Percentiles rank a stretch among this genome's conserved stretches.
These are phyloP conservation scores for Phrynosoma platyrhinos DNA, from an alignment of 2,113 vertebrate genomes.

Conservation along the genomic window DNA sequence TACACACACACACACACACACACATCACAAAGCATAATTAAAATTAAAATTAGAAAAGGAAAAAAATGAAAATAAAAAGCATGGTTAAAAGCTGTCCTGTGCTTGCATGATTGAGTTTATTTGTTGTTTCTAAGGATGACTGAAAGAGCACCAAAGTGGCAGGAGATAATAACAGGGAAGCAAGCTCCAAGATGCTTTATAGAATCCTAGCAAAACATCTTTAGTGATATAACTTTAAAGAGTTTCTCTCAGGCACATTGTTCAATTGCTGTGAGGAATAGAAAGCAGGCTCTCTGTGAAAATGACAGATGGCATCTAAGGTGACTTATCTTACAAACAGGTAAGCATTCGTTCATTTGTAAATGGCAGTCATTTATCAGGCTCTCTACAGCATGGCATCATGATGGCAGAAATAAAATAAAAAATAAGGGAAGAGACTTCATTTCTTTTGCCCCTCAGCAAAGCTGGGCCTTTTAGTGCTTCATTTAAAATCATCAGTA, in stretches of 20 bases:
- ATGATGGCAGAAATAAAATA: constrained; percentile 69
- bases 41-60: neutral
- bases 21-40: constrained; percentile 3
- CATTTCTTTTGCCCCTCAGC: constrained; percentile 69
- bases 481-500: constrained; percentile 57
- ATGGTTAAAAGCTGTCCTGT: constrained; percentile 52
- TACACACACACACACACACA: no score
- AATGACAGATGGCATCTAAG: constrained; percentile 82
- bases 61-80: neutral
- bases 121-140: constrained; percentile 52
- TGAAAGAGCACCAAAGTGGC: constrained; percentile 60
- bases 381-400: constrained; percentile 65
- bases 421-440: constrained; percentile 61
- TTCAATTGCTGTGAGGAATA: constrained; percentile 73
- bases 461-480: constrained; percentile 60
- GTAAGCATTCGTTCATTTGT: constrained; percentile 73
- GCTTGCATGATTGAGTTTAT: constrained; percentile 54
- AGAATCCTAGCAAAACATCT: constrained; percentile 74
- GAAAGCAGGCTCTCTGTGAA: constrained; percentile 77
- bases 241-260: constrained; percentile 70
- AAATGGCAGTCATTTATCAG: constrained; percentile 78
- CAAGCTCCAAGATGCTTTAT: constrained; percentile 63
- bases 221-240: constrained; percentile 80
- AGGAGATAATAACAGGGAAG: constrained; percentile 63
- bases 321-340: constrained; percentile 77